Evolutionary conservation across 2,888 invertebrate genomes (phyloP).

Genomic region (Dorcus hopei): DNA sequence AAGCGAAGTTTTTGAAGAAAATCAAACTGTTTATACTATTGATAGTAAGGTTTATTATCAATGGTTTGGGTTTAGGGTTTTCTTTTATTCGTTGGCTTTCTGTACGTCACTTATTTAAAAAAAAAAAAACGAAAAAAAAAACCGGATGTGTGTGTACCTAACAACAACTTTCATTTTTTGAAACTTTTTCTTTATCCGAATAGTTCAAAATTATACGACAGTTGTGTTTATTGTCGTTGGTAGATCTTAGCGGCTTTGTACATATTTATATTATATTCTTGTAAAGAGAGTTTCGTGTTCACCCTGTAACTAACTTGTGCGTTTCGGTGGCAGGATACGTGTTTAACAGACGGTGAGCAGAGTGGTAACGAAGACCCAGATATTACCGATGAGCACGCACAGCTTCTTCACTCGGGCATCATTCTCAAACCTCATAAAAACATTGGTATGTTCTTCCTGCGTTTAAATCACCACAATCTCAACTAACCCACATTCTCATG

Average conservation of each 20-base stretch:
- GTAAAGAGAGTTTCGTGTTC: too few species aligned
- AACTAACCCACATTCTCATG: background rate
- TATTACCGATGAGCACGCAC: constrained; percentile 70
- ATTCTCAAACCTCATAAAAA: constrained; percentile 46
- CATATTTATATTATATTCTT: too few species aligned
- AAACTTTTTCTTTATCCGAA: too few species aligned
- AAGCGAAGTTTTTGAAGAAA: background rate
- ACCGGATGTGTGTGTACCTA: too few species aligned
- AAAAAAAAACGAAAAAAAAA: too few species aligned
- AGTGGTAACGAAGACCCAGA: constrained; percentile 62
- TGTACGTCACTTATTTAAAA: background rate
- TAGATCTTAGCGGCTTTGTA: too few species aligned
- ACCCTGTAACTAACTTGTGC: constrained; percentile 19
- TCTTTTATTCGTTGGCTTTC: background rate
- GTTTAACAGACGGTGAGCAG: constrained; percentile 59
- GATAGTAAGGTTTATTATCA: background rate
- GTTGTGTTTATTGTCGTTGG: too few species aligned
- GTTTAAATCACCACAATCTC: background rate
- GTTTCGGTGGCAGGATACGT: constrained; percentile 50
- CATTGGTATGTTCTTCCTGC: constrained; percentile 39
- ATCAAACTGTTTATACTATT: background rate
- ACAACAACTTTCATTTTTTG: too few species aligned
- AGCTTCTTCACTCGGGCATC: constrained; percentile 56
- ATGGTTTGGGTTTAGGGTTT: background rate
- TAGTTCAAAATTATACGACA: too few species aligned